Base-by-base conservation (phyloP, 2,113 vertebrate genomes). In the Chionomys nivalis region DNA sequence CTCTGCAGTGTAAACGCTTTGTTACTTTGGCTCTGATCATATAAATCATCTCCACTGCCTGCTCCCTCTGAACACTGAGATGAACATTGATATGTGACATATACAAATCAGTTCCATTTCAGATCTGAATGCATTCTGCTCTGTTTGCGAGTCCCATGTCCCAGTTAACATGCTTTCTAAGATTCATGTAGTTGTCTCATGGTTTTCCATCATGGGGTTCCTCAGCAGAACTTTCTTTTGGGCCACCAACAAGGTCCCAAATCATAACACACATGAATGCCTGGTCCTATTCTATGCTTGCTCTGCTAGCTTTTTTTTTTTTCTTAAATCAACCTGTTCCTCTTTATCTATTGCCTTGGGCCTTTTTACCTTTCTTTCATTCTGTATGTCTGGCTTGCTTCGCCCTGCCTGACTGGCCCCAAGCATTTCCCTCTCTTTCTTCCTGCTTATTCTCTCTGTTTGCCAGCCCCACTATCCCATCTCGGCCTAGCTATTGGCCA, bases 41-140 rank as follows among this genome's bases (percentile, higher is more conserved):
- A 81, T 90, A 94, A 97, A 93, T 92, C n/a, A 82, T n/a, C 36
- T 68, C 26, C 13, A 63, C 14, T n/a, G 8, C 76, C 55, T 55
- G 8, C n/a, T 94, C 33, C 28, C 17, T 89, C 24, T 66, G 90
- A 95, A 92, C 10, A 61, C 1, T 44, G 58, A 93, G 23, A 52
- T 47, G 58, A 90, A 91, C 19, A 52, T 83, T 82, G 73, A 17
- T 24, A 39, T 42, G 63, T 36, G 72, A 75, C 49, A 83, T 47
- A 52, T 7, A 39, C 7, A 78, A 31, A 93, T 83, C 55, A 66
- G n/a, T 81, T 94, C 16, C 78, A 10, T 65, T 86, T 55, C 73
- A 47, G 4, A 65, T 26, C 13, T 44, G 1, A 58, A 81, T 28
- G 86, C 13, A 17, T 36, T n/a, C 24, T 78, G 26, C 26, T 73